Conservation (phyloP, 2,888 invertebrate genomes). For the Sphaeridia pumilis region DNA sequence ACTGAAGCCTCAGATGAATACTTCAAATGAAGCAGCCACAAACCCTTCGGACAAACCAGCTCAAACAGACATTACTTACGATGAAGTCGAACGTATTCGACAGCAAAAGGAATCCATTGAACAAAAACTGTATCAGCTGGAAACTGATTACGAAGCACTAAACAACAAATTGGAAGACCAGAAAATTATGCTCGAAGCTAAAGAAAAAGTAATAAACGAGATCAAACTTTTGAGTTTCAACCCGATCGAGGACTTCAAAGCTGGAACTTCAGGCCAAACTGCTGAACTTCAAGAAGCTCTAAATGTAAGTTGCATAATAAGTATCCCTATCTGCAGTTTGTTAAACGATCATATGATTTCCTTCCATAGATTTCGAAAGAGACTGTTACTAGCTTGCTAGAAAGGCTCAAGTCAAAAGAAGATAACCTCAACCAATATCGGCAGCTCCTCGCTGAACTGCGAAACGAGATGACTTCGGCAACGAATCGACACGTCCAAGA, state of each 20-base stretch:
- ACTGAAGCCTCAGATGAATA: no score
- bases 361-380: slow-evolving; percentile 37
- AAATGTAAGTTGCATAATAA: slow-evolving; percentile 13
- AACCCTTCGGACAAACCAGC: no score
- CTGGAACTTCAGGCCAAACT: no score
- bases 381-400: slow-evolving; percentile 47
- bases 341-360: neutral
- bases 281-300: slow-evolving; percentile 13
- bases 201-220: slow-evolving; percentile 33
- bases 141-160: slow-evolving; percentile 3
- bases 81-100: neutral
- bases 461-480: slow-evolving; percentile 50
- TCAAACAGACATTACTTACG: slow-evolving; percentile 7
- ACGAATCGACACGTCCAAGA: slow-evolving; percentile 47
- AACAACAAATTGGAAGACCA: slow-evolving; percentile 7
- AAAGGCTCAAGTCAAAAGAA: slow-evolving; percentile 51
- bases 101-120: neutral
- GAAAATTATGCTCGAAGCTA: slow-evolving; percentile 18
- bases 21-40: no score
- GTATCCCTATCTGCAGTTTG: neutral
- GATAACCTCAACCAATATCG: slow-evolving; percentile 52
- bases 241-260: neutral
- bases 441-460: slow-evolving; percentile 50
- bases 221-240: slow-evolving; percentile 20
- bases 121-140: neutral